Evolutionary conservation across 2,888 invertebrate genomes (phyloP).

Genomic region (Leptodirus hochenwartii): DNA sequence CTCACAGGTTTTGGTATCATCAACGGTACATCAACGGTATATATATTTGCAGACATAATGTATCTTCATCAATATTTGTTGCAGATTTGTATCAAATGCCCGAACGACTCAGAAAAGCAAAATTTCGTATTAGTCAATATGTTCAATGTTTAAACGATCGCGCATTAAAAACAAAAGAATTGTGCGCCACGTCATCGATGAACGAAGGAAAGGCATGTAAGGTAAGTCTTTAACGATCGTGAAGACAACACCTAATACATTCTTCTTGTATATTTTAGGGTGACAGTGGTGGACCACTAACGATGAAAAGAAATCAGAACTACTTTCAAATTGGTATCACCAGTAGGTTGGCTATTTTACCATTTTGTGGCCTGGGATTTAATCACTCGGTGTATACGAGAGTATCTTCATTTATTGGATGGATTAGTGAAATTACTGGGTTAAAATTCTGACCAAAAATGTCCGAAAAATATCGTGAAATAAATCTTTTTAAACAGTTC

Average conservation of each 20-base stretch:
- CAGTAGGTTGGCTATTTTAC: conserved; percentile 22
- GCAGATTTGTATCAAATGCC: conserved; percentile 21
- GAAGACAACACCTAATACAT: conserved; percentile 3
- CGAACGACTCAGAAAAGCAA: conserved; percentile 21
- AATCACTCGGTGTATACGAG: conserved; percentile 25
- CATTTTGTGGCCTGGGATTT: conserved; percentile 22
- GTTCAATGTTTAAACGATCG: conserved; percentile 19
- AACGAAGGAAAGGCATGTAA: conserved; percentile 25
- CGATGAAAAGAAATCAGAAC: conserved; percentile 17
- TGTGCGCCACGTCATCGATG: conserved; percentile 23
- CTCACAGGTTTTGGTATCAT: conserved; percentile 25
- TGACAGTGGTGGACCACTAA: conserved; percentile 25
- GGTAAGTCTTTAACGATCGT: conserved; percentile 14
- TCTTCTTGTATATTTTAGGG: conserved; percentile 17
- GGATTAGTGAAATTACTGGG: conserved; percentile 22
- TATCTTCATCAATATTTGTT: conserved; percentile 1
- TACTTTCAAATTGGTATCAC: conserved; percentile 24
- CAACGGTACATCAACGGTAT: too few relatives aligned
- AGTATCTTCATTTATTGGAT: conserved; percentile 22
- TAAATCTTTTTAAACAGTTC: too few relatives aligned
- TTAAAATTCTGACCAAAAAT: conserved; percentile 21
- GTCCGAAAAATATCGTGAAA: too few relatives aligned
- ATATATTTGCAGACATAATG: too few relatives aligned
- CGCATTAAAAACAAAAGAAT: conserved; percentile 14
- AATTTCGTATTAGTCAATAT: conserved; percentile 20